Evolutionary conservation across 92 coral and sea anemone genomes (phyloP).

Genomic region (Zoanthus sociatus): DNA sequence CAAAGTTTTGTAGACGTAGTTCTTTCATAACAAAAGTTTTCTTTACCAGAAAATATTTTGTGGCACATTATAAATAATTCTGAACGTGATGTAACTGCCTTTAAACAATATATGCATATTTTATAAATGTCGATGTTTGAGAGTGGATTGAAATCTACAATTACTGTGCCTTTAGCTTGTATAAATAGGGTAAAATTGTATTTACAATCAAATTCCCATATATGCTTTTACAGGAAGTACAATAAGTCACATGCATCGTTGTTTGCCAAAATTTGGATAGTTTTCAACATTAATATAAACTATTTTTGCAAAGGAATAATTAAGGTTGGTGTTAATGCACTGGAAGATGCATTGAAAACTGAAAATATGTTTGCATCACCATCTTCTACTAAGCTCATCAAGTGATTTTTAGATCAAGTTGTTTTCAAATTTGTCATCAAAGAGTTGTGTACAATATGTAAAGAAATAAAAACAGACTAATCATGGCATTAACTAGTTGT

Average conservation of each 20-base stretch:
- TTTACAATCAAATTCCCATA: not conserved
- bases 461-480: no score
- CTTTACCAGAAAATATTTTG: no score
- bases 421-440: no score
- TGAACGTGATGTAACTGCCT: not conserved
- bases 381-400: no score
- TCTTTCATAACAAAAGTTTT: no score
- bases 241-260: not conserved
- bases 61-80: not conserved
- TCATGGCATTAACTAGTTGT: no score
- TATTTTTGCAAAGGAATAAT: not conserved
- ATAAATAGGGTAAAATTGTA: not conserved
- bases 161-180: not conserved
- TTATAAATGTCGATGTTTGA: not conserved
- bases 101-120: not conserved
- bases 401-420: no score
- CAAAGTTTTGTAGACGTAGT: no score
- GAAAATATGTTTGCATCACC: no score
- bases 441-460: no score
- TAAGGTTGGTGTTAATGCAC: no score
- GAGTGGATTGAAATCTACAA: not conserved
- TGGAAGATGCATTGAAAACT: no score
- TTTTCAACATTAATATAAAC: conserved; percentile 11
- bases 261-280: not conserved
- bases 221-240: conserved; percentile 17